These are phyloP conservation scores for Amblyopsis rosae DNA, from an alignment of 2,113 vertebrate species.

Conservation along the genomic window DNA sequence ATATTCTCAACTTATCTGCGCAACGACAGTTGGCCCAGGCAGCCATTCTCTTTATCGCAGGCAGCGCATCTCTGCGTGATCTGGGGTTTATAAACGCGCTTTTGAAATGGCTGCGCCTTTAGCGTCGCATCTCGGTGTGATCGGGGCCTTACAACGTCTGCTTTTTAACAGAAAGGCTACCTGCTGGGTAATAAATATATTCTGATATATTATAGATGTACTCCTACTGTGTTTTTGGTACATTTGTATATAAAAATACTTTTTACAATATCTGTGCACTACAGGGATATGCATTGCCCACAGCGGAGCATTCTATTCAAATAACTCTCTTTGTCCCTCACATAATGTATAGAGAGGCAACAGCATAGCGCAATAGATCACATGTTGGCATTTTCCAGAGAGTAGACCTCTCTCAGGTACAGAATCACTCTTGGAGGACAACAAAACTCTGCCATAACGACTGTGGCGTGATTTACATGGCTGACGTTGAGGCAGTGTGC, in stretches of 20 bases:
- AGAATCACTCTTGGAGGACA: conserved; percentile 14
- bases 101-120: too few species aligned
- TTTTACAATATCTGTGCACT: background rate
- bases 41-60: too few species aligned
- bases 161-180: too few species aligned
- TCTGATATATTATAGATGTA: too few species aligned
- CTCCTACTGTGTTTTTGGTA: conserved; percentile 12
- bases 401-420: background rate
- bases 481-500: conserved; percentile 4
- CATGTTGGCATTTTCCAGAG: conserved; percentile 17
- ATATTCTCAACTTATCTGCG: too few species aligned
- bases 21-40: too few species aligned
- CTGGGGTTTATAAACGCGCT: too few species aligned
- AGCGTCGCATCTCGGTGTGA: too few species aligned
- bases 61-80: too few species aligned
- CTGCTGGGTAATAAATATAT: too few species aligned
- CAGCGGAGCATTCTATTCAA: background rate
- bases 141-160: too few species aligned
- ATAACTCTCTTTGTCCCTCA: conserved; percentile 6
- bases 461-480: conserved; percentile 17
- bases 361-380: conserved; percentile 24
- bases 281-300: background rate
- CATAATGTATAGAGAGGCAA: conserved; percentile 8
- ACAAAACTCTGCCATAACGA: conserved; percentile 2
- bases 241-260: background rate